Conservation (phyloP, 2,113 vertebrate genomes). For the Myrmecophaga tridactyla region DNA sequence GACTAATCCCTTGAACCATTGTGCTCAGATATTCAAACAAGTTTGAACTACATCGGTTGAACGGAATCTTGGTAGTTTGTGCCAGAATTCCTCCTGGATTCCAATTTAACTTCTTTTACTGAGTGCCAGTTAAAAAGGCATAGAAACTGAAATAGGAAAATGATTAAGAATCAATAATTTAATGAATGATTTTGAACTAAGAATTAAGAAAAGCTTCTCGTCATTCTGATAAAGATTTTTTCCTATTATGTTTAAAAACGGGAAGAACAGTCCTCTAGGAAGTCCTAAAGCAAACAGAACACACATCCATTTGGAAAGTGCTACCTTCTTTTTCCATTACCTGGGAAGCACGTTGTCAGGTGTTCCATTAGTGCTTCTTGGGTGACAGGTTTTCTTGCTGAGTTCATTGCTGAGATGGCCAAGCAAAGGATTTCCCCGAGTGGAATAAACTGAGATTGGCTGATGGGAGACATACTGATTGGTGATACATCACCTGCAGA, state of each 20-base stretch:
- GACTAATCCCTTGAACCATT: background rate
- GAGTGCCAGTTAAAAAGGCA: background rate
- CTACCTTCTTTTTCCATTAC: conserved; percentile 81
- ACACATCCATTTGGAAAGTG: background rate
- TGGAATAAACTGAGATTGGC: conserved; percentile 99
- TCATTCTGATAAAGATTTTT: background rate
- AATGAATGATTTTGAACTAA: background rate
- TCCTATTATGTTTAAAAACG: background rate
- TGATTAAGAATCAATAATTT: background rate
- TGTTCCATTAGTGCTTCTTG: conserved; percentile 98
- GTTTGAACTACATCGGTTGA: background rate
- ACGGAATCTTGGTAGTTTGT: background rate
- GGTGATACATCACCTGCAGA: conserved; percentile 98
- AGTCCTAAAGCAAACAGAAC: no score
- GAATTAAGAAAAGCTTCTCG: background rate
- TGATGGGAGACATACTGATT: conserved; percentile 99
- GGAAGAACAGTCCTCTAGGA: background rate
- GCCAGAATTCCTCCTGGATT: background rate
- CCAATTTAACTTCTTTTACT: conserved; percentile 1
- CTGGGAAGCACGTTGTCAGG: conserved; percentile 98
- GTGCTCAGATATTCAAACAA: background rate
- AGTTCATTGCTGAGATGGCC: conserved; percentile 99
- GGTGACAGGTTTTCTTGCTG: conserved; percentile 96
- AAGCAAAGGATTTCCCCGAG: conserved; percentile 98
- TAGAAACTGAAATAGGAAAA: background rate